These are phyloP conservation scores for Merops nubicus DNA, from an alignment of 2,113 vertebrate species.

Conservation along the genomic window DNA sequence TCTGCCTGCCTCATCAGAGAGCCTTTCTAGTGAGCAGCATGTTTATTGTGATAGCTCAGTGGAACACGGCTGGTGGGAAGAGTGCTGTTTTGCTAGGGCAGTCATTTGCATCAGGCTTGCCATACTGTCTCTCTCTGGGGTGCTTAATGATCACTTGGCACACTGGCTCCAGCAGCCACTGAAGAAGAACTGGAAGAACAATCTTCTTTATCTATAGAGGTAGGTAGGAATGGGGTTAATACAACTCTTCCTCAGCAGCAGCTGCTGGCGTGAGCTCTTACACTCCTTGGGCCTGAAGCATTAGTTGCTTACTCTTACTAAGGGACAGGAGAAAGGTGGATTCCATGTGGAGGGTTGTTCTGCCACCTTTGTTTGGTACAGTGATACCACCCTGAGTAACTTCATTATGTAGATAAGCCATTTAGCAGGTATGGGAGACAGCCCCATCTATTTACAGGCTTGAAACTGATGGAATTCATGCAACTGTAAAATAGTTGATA, in stretches of 20 bases:
- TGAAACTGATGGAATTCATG: background rate
- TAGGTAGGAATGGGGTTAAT: background rate
- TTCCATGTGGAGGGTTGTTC: background rate
- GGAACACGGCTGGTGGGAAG: background rate
- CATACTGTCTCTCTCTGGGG: background rate
- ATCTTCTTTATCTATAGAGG: slow-evolving; percentile 9
- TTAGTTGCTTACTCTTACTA: background rate
- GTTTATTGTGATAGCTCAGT: background rate
- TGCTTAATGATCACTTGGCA: background rate
- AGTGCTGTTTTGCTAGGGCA: background rate
- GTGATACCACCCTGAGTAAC: background rate
- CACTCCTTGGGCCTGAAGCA: background rate
- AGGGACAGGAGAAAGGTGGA: background rate
- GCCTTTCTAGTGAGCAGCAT: background rate
- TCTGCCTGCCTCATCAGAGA: slow-evolving; percentile 16
- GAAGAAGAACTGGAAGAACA: background rate
- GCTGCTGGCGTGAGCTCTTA: background rate
- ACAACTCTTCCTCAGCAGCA: background rate
- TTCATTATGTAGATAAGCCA: background rate
- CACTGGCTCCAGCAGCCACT: background rate
- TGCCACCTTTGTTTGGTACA: background rate
- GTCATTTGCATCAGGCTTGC: background rate
- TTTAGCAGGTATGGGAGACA: background rate
- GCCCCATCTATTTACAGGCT: background rate
- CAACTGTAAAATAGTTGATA: background rate